phyloP scores from a whole-genome alignment of 2,888 invertebrate genomes.

The Limulus polyphemus region DNA sequence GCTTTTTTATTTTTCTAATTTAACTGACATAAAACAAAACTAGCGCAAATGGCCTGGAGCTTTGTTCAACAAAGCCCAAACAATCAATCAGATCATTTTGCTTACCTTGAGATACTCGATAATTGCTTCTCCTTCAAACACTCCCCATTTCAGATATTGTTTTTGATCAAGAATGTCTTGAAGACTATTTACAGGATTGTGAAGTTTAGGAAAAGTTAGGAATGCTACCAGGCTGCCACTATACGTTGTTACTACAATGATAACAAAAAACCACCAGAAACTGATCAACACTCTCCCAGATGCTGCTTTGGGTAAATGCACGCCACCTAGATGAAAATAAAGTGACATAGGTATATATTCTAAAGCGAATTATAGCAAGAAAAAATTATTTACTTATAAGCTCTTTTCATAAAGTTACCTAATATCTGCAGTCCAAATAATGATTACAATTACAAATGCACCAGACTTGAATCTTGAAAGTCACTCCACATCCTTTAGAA shows the following conservation, averaged over 20 bases:
- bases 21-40: too few relatives aligned
- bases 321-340: slow-evolving; percentile 51
- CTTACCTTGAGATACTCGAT: slow-evolving; percentile 49
- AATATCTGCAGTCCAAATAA: too few relatives aligned
- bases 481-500: too few relatives aligned
- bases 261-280: slow-evolving; percentile 82
- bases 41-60: too few relatives aligned
- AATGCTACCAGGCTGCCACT: slow-evolving; percentile 86
- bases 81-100: too few relatives aligned
- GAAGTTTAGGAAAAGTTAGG: slow-evolving; percentile 69
- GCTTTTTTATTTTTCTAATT: too few relatives aligned
- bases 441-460: too few relatives aligned
- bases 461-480: too few relatives aligned
- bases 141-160: slow-evolving; percentile 55
- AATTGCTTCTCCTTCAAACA: slow-evolving; percentile 58
- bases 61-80: too few relatives aligned
- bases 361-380: too few relatives aligned
- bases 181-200: slow-evolving; percentile 54
- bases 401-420: neutral
- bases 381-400: neutral
- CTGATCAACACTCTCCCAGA: slow-evolving; percentile 74
- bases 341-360: too few relatives aligned
- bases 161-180: slow-evolving; percentile 46
- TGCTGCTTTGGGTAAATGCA: slow-evolving; percentile 69
- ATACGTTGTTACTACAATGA: slow-evolving; percentile 79